Evolutionary conservation across 2,888 invertebrate species (phyloP).

Genomic region (Andrena bicolor): DNA sequence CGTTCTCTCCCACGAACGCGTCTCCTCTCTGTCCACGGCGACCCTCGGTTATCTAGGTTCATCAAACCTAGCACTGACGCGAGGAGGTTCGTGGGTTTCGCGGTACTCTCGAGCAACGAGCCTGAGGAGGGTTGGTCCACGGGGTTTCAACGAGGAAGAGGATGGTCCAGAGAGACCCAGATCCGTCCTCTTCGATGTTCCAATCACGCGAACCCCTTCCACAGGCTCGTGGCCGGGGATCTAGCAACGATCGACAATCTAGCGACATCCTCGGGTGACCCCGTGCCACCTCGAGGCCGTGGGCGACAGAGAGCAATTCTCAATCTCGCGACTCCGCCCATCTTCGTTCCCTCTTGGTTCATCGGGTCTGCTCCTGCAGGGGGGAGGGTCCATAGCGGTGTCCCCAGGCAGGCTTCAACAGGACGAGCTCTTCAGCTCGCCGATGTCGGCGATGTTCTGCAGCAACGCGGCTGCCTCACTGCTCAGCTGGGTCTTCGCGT

Average conservation of each 20-base stretch:
- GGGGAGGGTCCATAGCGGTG: not conserved
- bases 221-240: not conserved
- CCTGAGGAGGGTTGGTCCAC: not conserved
- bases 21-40: constrained; percentile 3
- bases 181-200: not conserved
- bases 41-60: constrained; percentile 37
- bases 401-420: constrained; percentile 74
- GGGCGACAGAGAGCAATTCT: not conserved
- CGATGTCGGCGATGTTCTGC: constrained; percentile 85
- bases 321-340: not conserved
- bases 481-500: constrained; percentile 78
- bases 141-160: not conserved
- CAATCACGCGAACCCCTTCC: not conserved
- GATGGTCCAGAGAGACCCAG: not conserved
- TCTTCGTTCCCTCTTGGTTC: constrained; percentile 8
- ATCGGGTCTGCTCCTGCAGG: not conserved
- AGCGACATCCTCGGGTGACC: not conserved
- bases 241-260: too few relatives aligned
- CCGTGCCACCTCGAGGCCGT: not conserved
- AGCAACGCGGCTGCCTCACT: constrained; percentile 80
- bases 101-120: not conserved
- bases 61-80: constrained; percentile 38
- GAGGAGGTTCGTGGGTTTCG: not conserved
- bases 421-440: constrained; percentile 86
- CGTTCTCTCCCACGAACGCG: constrained; percentile 15